These are phyloP conservation scores for Mesorhabditis belari DNA, from an alignment of 2,888 invertebrate species.

Conservation along the genomic window DNA sequence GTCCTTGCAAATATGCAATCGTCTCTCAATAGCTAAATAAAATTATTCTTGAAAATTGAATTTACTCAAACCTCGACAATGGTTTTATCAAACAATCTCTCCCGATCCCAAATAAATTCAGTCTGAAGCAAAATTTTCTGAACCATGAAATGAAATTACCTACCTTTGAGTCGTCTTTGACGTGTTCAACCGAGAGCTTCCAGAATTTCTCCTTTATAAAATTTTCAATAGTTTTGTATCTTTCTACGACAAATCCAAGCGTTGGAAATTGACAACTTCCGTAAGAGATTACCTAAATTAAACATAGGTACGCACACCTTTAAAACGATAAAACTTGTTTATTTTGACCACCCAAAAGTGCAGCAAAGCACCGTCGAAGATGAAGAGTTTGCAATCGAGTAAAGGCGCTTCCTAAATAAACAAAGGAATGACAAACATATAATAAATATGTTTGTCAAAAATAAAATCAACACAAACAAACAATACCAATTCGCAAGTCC, in stretches of 20 bases:
- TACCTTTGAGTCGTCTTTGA: slow-evolving; percentile 20
- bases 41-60: neutral
- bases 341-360: slow-evolving; percentile 10
- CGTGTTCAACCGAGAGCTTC: slow-evolving; percentile 66
- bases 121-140: slow-evolving; percentile 4
- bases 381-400: slow-evolving; percentile 92
- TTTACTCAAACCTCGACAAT: slow-evolving; percentile 64
- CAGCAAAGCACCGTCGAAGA: slow-evolving; percentile 59
- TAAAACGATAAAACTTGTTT: neutral
- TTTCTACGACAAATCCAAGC: slow-evolving; percentile 97
- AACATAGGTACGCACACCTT: neutral
- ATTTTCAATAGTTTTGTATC: slow-evolving; percentile 56
- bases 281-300: slow-evolving; percentile 70
- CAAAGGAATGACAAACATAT: no score
- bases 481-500: slow-evolving; percentile 78
- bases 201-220: slow-evolving; percentile 91
- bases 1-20: slow-evolving; percentile 28
- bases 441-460: neutral
- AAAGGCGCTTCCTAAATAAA: slow-evolving; percentile 71
- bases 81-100: slow-evolving; percentile 71
- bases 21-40: slow-evolving; percentile 30
- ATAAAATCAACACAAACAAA: neutral
- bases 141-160: neutral
- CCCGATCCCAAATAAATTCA: slow-evolving; percentile 45
- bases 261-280: slow-evolving; percentile 99